phyloP scores from a whole-genome alignment of 1,140 invertebrate genomes.

The Drosophila simulans region DNA sequence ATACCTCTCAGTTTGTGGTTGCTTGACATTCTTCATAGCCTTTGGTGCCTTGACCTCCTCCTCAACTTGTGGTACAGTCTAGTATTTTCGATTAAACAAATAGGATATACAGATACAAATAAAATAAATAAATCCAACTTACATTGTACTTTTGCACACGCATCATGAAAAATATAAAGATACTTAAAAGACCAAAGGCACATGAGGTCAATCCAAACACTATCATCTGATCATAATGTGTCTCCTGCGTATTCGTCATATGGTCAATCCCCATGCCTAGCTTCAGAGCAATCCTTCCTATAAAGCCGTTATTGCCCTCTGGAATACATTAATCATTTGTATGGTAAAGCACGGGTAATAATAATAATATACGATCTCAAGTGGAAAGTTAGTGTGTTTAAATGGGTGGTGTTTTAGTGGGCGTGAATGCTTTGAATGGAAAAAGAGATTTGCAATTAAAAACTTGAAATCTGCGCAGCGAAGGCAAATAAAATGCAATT shows the following conservation, averaged over 20 bases:
- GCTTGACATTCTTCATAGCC: too few relatives aligned
- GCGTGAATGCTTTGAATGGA: background rate
- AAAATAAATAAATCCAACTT: too few relatives aligned
- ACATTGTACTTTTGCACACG: background rate
- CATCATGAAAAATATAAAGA: background rate
- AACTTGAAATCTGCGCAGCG: constrained; percentile 68
- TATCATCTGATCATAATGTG: background rate
- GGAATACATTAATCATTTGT: background rate
- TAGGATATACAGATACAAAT: too few relatives aligned
- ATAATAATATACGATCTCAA: too few relatives aligned
- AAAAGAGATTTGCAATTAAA: constrained; percentile 57
- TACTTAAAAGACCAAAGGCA: background rate
- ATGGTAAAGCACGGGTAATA: too few relatives aligned
- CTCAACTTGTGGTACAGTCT: too few relatives aligned
- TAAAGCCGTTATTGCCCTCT: background rate
- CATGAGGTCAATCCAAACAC: background rate
- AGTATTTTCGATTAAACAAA: too few relatives aligned
- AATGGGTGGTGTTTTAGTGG: background rate
- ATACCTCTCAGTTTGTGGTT: too few relatives aligned
- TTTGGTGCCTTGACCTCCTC: too few relatives aligned
- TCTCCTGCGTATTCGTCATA: background rate
- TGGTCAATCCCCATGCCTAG: background rate
- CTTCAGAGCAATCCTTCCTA: background rate
- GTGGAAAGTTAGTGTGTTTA: too few relatives aligned
- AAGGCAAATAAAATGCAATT: constrained; percentile 81